Percentiles rank a stretch among this genome's conserved stretches.
Conservation (phyloP, 2,113 vertebrate genomes). For the Macquaria australasica region DNA sequence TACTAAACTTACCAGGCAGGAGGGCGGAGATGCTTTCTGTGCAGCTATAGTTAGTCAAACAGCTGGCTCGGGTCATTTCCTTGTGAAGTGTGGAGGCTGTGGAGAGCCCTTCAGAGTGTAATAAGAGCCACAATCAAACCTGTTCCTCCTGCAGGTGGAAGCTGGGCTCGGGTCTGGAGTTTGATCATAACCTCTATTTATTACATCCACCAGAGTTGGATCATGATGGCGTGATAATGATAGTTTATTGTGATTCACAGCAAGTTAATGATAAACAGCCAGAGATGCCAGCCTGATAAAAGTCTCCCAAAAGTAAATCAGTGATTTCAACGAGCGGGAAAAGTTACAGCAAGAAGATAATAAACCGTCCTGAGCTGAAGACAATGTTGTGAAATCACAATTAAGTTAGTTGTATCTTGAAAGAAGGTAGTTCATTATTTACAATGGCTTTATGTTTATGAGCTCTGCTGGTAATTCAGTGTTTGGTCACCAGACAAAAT, state of each 20-base stretch:
- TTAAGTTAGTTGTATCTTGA: too few species aligned
- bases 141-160: neutral
- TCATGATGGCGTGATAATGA: neutral
- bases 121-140: neutral
- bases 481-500: neutral
- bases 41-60: constrained; percentile 9
- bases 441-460: neutral
- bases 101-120: neutral
- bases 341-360: neutral
- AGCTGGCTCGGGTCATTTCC: neutral
- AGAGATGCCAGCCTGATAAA: neutral
- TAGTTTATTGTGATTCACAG: neutral
- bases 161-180: neutral
- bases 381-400: neutral
- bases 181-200: neutral
- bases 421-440: neutral
- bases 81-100: neutral
- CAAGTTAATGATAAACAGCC: neutral
- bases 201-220: neutral
- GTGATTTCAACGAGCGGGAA: neutral
- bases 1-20: neutral
- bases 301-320: neutral
- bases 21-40: too few species aligned
- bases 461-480: neutral
- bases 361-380: neutral